These are phyloP conservation scores for Phainopepla nitens DNA, from an alignment of 2,113 vertebrate species.

Conservation along the genomic window DNA sequence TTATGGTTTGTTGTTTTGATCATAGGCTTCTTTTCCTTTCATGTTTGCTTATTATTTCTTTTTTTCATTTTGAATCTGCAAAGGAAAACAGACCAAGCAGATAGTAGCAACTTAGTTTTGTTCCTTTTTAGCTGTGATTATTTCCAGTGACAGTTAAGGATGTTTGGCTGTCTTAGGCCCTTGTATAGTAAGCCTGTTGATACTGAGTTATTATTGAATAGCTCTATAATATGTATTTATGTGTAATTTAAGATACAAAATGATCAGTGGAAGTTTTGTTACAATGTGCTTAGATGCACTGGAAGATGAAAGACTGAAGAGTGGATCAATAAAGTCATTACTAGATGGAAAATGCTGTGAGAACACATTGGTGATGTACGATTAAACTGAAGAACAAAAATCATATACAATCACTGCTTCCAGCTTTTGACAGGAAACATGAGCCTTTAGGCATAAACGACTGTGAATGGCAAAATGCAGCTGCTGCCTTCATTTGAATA, in stretches of 20 bases:
- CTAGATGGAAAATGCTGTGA: conserved; percentile 40
- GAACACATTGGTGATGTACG: background rate
- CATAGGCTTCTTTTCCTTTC: background rate
- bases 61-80: background rate
- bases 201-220: background rate
- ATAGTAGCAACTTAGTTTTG: background rate
- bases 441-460: conserved; percentile 41
- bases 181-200: background rate
- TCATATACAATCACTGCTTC: conserved; percentile 17
- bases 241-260: conserved; percentile 2
- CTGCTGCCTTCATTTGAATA: conserved; percentile 55
- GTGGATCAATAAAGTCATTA: conserved; percentile 50
- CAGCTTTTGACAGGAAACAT: conserved; percentile 56
- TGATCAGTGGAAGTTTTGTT: conserved; percentile 6
- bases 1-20: background rate
- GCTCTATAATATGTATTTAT: background rate
- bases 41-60: background rate
- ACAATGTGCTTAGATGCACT: background rate
- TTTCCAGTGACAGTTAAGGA: background rate
- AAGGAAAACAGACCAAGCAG: background rate
- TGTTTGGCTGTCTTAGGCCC: background rate
- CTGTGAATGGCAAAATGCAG: conserved; percentile 51
- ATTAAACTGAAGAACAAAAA: conserved; percentile 41
- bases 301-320: conserved; percentile 3
- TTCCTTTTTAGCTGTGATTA: background rate